Percentiles rank a stretch among this genome's conserved stretches.
These are phyloP conservation scores for Scaptomyza caliginosa DNA, from an alignment of 2,888 invertebrate genomes.

Conservation along the genomic window DNA sequence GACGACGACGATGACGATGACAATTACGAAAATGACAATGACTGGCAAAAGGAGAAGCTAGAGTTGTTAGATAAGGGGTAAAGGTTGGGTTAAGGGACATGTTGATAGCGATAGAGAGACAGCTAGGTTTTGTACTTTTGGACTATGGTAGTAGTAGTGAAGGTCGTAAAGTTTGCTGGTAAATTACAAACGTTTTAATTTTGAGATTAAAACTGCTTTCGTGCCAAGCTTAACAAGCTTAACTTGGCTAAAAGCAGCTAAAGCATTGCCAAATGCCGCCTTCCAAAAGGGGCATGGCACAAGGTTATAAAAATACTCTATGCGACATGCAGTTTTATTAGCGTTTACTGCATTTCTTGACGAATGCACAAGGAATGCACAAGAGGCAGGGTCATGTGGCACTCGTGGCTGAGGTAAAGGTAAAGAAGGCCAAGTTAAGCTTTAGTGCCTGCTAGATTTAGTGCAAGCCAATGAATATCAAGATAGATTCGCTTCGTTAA, in stretches of 20 bases:
- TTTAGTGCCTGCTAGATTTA: slow-evolving; percentile 36
- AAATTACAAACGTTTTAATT: slow-evolving; percentile 81
- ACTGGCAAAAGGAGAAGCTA: slow-evolving; percentile 17
- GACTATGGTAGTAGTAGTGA: slow-evolving; percentile 49
- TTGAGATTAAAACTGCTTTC: slow-evolving; percentile 79
- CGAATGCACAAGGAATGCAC: slow-evolving; percentile 54
- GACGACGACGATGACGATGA: slow-evolving; percentile 28
- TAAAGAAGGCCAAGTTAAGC: slow-evolving; percentile 32
- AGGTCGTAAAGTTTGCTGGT: slow-evolving; percentile 73
- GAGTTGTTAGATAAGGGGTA: background rate
- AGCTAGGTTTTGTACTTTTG: slow-evolving; percentile 41
- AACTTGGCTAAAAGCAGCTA: slow-evolving; percentile 65
- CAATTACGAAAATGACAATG: slow-evolving; percentile 62
- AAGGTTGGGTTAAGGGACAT: background rate
- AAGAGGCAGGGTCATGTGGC: background rate
- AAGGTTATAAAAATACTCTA: slow-evolving; percentile 64
- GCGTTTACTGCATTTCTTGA: slow-evolving; percentile 74
- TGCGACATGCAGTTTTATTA: slow-evolving; percentile 80
- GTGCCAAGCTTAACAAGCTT: slow-evolving; percentile 78
- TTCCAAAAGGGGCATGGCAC: slow-evolving; percentile 23
- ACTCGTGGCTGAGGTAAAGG: slow-evolving; percentile 11
- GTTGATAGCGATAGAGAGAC: slow-evolving; percentile 13
- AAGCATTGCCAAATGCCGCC: slow-evolving; percentile 60
- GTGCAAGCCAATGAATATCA: slow-evolving; percentile 60
- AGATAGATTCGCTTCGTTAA: slow-evolving; percentile 35